Conservation (phyloP, 1,140 invertebrate species). For the Venustaconcha ellipsiformis region DNA sequence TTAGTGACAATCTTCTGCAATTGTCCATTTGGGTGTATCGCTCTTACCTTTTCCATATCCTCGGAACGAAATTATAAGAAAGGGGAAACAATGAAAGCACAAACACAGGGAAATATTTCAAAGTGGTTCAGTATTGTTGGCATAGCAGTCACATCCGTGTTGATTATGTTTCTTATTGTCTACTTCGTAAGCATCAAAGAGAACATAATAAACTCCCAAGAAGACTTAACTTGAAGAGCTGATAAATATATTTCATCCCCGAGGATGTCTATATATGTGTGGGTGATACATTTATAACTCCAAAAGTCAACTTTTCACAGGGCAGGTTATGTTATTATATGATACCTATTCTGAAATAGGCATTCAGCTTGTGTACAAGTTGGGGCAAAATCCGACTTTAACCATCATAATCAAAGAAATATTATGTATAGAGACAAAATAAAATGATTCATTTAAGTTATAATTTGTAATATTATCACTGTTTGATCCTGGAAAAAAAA, state of each 20-base stretch:
- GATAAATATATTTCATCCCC: background rate
- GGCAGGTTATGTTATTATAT: too few relatives aligned
- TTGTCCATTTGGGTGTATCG: slow-evolving; percentile 12
- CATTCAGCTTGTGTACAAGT: too few relatives aligned
- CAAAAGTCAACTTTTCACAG: too few relatives aligned
- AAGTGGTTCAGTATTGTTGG: slow-evolving; percentile 29
- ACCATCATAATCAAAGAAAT: too few relatives aligned
- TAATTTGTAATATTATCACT: too few relatives aligned
- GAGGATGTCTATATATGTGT: too few relatives aligned
- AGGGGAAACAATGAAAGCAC: slow-evolving; percentile 8
- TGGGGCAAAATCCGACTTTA: too few relatives aligned
- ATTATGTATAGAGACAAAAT: too few relatives aligned
- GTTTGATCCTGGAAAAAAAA: too few relatives aligned
- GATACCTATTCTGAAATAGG: too few relatives aligned
- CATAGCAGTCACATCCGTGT: slow-evolving; percentile 6
- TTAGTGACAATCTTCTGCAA: slow-evolving; percentile 21
- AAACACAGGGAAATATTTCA: slow-evolving; percentile 18
- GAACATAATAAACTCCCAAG: slow-evolving; percentile 26
- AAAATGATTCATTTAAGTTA: too few relatives aligned
- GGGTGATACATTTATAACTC: too few relatives aligned
- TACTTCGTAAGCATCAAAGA: slow-evolving; percentile 28
- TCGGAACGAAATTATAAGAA: slow-evolving; percentile 1
- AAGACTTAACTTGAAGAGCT: slow-evolving; percentile 1
- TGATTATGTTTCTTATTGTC: slow-evolving; percentile 16
- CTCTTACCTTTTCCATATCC: slow-evolving; percentile 13